Base-by-base conservation (phyloP, 2,888 invertebrate species). In the Ormyrus pomaceus region DNA sequence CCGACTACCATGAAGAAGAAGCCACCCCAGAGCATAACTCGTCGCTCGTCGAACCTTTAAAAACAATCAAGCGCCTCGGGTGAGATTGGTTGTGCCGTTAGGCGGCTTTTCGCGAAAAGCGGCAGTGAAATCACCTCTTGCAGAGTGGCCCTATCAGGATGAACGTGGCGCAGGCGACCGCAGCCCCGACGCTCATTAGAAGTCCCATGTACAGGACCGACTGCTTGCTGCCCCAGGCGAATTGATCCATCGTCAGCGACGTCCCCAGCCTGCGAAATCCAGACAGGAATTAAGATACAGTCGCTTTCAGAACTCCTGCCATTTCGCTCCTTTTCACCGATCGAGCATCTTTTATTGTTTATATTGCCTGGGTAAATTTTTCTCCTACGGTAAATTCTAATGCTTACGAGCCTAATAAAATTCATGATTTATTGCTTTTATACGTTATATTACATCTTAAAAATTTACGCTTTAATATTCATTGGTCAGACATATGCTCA, bases 181-280 rank as follows among this genome's bases (percentile, higher is more conserved):
- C 90, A 0, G 95, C 96, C 58, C 96, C 96, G 51, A 94, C 93
- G 69, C 95, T 94, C 95, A 97, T 95, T 80, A 96, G 91, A 76
- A 96, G 92, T 68, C 97, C 97, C 94, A 97, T 95, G 89, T 96
- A 95, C 90, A 94, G 93, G 56, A 97, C 91, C 10, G 97, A 95
- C 88, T 95, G 93, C 70, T 92, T 91, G 91, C 96, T 95, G 80
- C 94, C 93, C 96, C 96, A 97, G 51, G 95, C 97, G 91, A 97
- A 96, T 91, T 96, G 96, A 89, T 97, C 96, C 95, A 96, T 96
- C 51, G 96, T 96, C 74, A 97, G 92, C 4, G 96, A 94, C 9
- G 96, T 96, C 45, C 95, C 96, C 83, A 96, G 92, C 68, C 94
- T 94, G 85, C 56, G 50, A 75, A 78, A 74, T 73, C 69, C 11